Conservation (phyloP, 2,113 vertebrate species). For the Siniperca knerii region DNA sequence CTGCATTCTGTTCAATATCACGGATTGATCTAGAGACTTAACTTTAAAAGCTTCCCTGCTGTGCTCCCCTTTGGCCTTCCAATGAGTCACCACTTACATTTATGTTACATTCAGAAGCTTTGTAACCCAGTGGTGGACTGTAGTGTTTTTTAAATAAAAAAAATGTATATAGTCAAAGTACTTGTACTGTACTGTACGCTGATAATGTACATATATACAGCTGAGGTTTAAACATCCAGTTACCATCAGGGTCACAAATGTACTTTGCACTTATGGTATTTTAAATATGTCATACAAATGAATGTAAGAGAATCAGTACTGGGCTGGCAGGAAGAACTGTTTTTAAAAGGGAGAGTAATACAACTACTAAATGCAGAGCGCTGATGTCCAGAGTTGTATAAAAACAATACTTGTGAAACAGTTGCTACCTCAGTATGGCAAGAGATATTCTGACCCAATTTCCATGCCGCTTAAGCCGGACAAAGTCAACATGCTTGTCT, state of each 20-base stretch:
- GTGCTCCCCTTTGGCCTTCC: slow-evolving; percentile 13
- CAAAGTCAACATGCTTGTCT: slow-evolving; percentile 6
- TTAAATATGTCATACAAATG: not conserved
- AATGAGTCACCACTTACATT: slow-evolving; percentile 30
- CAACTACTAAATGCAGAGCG: not conserved
- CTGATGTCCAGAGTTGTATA: not conserved
- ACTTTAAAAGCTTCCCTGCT: slow-evolving; percentile 38
- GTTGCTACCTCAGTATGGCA: not conserved
- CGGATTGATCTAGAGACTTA: slow-evolving; percentile 9
- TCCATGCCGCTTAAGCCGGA: not conserved
- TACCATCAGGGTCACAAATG: not conserved
- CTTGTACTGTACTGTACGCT: not conserved
- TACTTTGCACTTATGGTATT: not conserved
- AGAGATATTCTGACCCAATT: slow-evolving; percentile 16
- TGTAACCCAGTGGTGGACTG: not conserved
- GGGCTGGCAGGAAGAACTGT: not conserved
- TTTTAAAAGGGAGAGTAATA: not conserved
- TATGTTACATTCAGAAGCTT: not conserved
- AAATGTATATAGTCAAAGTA: not conserved
- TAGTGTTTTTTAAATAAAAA: not conserved
- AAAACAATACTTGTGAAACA: slow-evolving; percentile 10
- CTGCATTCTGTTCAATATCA: not conserved
- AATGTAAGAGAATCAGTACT: not conserved
- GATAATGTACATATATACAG: not conserved
- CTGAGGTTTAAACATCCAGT: not conserved